Base-by-base conservation (phyloP, 2,113 vertebrate species). In the Malurus melanocephalus region DNA sequence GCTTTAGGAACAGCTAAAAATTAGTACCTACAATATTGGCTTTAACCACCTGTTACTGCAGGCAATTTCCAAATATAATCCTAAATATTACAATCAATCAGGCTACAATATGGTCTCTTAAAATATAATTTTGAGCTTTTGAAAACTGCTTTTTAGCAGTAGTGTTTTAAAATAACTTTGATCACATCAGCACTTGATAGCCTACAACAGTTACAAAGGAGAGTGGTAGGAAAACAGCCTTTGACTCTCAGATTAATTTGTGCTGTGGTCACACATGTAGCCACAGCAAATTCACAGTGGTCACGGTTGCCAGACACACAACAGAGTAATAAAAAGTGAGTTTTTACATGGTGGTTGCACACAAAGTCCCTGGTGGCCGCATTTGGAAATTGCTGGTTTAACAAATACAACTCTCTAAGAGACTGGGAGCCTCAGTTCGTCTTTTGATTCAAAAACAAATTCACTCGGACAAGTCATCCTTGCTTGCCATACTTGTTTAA, bases 231-330 rank as follows among this genome's bases (percentile, higher is more conserved):
- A 93, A 95, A 93, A 52, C 56, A 95, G 32, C 32, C 71, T 52
- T 89, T 53, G 55, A 87, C 80, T 82, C 62, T 84, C 78, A 73
- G 48, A 81, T 79, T 94, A 89, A 88, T 93, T 93, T 89, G 55
- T 87, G 71, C 84, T 95, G 90, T 88, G 95, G 95, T 94, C 35
- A 1, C 59, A 90, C 67, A 79, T 3, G 56, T 76, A 87, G 89
- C 91, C 92, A 82, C 94, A 94, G 91, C 55, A 90, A 94, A 93
- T 84, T 93, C 91, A 61, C 87, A 76, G 84, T 61, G 92, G 92
- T 94, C 92, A 90, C 9, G 1, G 78, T 62, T 81, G 84, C 84
- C 88, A 93, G 88, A 72, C 57, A 62, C 74, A 59, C 23, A 73
- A 46, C 71, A 61, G 53, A 60, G 84, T 62, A 68, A 89, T 82